Conservation (phyloP, 2,888 invertebrate species). For the Chymomyza fuscimana region DNA sequence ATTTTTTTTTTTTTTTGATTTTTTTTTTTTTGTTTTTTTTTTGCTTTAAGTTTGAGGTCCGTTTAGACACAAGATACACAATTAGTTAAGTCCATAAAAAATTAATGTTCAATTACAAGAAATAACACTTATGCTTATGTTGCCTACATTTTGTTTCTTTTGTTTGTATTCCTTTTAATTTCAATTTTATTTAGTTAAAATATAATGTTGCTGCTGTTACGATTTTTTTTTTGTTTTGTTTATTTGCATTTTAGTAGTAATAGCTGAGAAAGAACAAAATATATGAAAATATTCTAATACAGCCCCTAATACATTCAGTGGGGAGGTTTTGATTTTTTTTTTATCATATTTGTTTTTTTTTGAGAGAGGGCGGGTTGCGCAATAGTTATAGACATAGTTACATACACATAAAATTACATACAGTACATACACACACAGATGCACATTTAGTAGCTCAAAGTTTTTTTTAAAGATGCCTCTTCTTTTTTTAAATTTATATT, state of each 20-base stretch:
- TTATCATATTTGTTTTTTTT: constrained; percentile 25
- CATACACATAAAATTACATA: background rate
- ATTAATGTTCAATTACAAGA: constrained; percentile 74
- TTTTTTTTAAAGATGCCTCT: constrained; percentile 10
- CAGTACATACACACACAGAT: constrained; percentile 38
- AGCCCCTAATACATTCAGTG: constrained; percentile 19
- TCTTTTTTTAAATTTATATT: constrained; percentile 22
- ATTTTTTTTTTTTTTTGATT: constrained; percentile 34
- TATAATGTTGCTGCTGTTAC: background rate
- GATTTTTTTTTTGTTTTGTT: background rate
- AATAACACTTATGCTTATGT: constrained; percentile 76
- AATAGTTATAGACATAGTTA: constrained; percentile 7
- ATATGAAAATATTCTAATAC: background rate
- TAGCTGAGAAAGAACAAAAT: constrained; percentile 4
- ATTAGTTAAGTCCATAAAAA: constrained; percentile 51
- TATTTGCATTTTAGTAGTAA: background rate
- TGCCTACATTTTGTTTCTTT: constrained; percentile 30
- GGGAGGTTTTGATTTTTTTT: constrained; percentile 29
- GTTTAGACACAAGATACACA: constrained; percentile 75
- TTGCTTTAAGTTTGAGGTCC: constrained; percentile 64
- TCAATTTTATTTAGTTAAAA: constrained; percentile 12
- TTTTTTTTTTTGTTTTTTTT: constrained; percentile 32
- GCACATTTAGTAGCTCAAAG: constrained; percentile 56
- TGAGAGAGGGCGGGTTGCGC: background rate
- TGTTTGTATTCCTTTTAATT: constrained; percentile 26